Conservation (phyloP, 2,888 invertebrate species). For the Lasioglossum oenotherae region DNA sequence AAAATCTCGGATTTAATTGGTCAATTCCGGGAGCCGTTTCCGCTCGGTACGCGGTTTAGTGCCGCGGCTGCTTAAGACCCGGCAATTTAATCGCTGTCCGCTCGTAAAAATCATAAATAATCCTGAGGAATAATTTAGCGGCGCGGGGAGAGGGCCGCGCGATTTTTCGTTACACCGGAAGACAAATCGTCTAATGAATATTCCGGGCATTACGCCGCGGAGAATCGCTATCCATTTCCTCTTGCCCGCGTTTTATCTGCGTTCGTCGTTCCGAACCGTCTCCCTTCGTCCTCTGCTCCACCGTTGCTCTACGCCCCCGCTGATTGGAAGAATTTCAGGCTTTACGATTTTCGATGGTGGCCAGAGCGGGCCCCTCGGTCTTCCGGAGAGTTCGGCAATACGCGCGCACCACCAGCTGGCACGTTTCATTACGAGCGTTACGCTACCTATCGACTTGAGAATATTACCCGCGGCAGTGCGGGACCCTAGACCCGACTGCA, state of each 20-base stretch:
- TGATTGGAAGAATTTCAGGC: neutral
- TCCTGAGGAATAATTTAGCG: constrained; percentile 26
- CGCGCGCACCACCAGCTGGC: neutral
- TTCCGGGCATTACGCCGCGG: constrained; percentile 37
- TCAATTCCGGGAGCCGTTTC: neutral
- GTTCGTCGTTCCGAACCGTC: neutral
- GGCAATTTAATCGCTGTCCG: constrained; percentile 11
- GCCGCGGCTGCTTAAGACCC: constrained; percentile 6
- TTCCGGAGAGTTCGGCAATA: neutral
- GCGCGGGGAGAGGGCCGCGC: neutral
- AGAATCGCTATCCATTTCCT: constrained; percentile 34
- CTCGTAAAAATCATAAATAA: constrained; percentile 40
- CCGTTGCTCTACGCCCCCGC: neutral
- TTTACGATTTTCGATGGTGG: neutral
- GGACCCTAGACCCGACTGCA: neutral
- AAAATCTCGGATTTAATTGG: constrained; percentile 6
- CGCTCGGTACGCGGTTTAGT: neutral
- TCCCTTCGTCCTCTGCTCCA: neutral
- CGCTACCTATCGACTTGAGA: neutral
- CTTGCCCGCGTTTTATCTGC: constrained; percentile 16
- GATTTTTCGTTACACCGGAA: constrained; percentile 34
- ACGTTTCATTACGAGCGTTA: neutral
- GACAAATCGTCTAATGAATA: constrained; percentile 40
- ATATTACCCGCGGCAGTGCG: neutral
- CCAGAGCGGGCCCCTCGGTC: neutral